A percentile compares a stretch with the other conserved stretches of the same genome.
Conservation (phyloP, 2,888 invertebrate species). For the Chouioia cunea region DNA sequence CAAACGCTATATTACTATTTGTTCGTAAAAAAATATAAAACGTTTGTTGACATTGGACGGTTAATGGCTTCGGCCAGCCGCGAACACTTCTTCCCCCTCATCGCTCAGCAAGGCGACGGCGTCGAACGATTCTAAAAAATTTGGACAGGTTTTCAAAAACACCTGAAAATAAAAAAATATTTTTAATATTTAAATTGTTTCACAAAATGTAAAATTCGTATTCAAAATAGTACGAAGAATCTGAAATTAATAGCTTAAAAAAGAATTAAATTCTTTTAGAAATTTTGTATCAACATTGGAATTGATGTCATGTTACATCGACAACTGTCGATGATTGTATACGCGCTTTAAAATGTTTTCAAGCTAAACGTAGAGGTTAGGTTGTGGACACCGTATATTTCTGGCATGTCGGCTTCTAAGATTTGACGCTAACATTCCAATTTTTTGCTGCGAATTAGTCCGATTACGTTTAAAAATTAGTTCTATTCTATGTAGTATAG, state of each 20-base stretch:
- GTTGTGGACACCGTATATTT: no score
- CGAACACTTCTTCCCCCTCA: slow-evolving; percentile 13
- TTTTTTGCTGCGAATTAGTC: no score
- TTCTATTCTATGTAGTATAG: slow-evolving; percentile 14
- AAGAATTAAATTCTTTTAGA: no score
- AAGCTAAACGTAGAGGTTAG: no score
- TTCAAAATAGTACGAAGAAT: no score
- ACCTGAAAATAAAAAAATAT: neutral
- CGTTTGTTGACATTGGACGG: slow-evolving; percentile 47
- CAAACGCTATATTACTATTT: neutral
- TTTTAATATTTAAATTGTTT: no score
- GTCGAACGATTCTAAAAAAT: slow-evolving; percentile 31
- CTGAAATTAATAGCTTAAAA: no score
- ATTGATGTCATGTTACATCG: neutral
- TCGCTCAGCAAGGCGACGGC: no score
- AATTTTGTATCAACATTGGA: no score
- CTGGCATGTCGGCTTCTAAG: neutral
- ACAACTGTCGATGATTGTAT: no score
- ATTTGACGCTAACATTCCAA: slow-evolving; percentile 32
- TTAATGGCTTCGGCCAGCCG: slow-evolving; percentile 17
- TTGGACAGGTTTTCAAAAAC: slow-evolving; percentile 20
- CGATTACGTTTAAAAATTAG: slow-evolving; percentile 4
- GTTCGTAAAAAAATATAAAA: slow-evolving; percentile 16
- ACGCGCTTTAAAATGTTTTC: no score
- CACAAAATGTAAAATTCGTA: no score